These are phyloP conservation scores for Epinotia brunnichana DNA, from an alignment of 2,888 invertebrate species.

Conservation along the genomic window DNA sequence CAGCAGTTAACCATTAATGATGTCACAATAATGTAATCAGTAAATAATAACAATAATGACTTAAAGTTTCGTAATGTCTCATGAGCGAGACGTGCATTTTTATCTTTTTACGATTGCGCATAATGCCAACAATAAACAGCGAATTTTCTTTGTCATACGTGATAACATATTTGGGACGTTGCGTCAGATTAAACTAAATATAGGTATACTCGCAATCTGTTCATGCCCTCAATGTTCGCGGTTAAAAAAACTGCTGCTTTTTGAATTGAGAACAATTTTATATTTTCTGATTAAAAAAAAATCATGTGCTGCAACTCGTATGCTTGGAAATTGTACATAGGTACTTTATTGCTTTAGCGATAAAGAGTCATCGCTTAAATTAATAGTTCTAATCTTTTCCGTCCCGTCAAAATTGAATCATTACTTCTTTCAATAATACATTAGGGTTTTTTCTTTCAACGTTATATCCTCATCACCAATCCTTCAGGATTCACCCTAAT, in stretches of 20 bases:
- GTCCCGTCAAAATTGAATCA: too few species aligned
- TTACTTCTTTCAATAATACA: too few species aligned
- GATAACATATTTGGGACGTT: constrained; percentile 26
- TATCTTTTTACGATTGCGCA: constrained; percentile 20
- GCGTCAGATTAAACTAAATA: constrained; percentile 25
- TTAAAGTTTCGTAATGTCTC: constrained; percentile 4
- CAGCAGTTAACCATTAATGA: constrained; percentile 27
- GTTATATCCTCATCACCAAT: background rate
- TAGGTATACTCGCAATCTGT: background rate
- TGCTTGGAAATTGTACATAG: too few species aligned
- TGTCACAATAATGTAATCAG: constrained; percentile 39
- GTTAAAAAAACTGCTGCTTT: background rate
- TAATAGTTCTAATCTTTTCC: too few species aligned
- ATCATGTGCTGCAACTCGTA: too few species aligned
- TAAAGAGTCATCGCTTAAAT: too few species aligned
- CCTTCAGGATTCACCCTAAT: background rate
- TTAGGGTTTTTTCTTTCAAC: too few species aligned
- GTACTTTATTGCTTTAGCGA: too few species aligned
- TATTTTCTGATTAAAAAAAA: too few species aligned
- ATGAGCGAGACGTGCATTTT: constrained; percentile 23
- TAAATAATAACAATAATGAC: constrained; percentile 7
- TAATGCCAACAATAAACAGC: constrained; percentile 28
- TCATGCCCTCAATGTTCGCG: background rate
- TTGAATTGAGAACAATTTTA: background rate
- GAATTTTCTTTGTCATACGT: constrained; percentile 28